Evolutionary conservation across 35 echinoderm and acorn worm genomes (phyloP), one percentile per base, ranked within the genome.

Genomic region (Stichopus chloronotus): DNA sequence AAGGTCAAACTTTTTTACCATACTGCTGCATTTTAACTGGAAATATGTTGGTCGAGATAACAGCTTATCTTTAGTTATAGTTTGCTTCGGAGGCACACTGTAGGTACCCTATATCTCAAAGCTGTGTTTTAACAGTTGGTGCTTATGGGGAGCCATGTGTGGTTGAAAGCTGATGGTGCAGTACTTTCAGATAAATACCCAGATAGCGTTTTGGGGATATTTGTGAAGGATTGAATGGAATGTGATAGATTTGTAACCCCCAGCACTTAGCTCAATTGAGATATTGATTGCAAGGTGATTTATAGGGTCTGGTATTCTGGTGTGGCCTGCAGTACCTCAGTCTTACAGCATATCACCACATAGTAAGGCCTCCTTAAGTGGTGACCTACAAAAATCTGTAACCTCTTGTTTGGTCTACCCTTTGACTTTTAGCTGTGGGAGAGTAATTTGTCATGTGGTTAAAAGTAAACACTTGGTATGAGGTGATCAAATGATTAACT

Each of bases 371-470:
- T n/a, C 19, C 69, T 4, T 74, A 74, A 83, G 80, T 13, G 16
- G 13, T 83, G 80, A 83, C 80, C 80, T 83, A 83, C 52, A 83
- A 83, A 83, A 83, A 55, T 24, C 30, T 54, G 19, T 53, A 56
- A 25, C 52, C 56, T 83, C 20, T 11, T 83, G 80, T 83, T 83
- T 83, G 80, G 19, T 10, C 20, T 57, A 83, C 43, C 56, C 80
- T 57, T 83, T 83, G 80, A 83, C 80, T 83, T 83, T 55, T 25
- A 83, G 55, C 80, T 56, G 52, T 83, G 9, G 30, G 52, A 83
- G 56, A 83, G 80, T 83, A 57, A 83, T 83, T 53, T 83, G 80
- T 83, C 56, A 56, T 55, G 54, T 11, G 80, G 69, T 74, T 74
- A 19, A 57, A 83, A 17, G 52, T 83, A 83, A 83, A 83, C 80